Base-by-base conservation (phyloP, 2,888 invertebrate genomes). In the Drosophila bunnanda region DNA sequence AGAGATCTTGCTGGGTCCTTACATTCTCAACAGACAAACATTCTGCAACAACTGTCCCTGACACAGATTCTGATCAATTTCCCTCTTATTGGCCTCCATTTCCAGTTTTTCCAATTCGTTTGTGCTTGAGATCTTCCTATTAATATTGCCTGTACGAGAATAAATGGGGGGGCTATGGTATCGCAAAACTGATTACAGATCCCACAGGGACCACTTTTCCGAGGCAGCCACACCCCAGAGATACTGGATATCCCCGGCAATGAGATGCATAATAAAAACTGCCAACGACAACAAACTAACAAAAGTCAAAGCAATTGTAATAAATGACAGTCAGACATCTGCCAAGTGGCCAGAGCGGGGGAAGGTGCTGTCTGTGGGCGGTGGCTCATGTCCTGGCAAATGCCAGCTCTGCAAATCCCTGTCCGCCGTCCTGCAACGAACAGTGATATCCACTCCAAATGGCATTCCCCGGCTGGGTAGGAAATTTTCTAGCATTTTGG, bases 311-410 rank as follows among this genome's bases (percentile, higher is more conserved):
- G 84, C 88, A 88, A 91, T 91, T 91, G 88, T 91, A 91, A 91
- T 91, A 91, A 91, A 91, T 91, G 91, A 91, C 90, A 90, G 89
- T 89, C 89, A 89, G 88, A 89, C 91, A 90, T 88, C 88, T 87
- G 79, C 75, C 78, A 78, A 78, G 67, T 77, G 67, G 69, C 69
- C 58, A 32, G n/a, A 28, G 50, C 46, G 60, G 32, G 50, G 44
- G 50, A 10, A 41, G 39, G 58, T 43, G 54, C n/a, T n/a, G 32
- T 38, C 41, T 69, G 67, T 74, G 43, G 44, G 13, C 22, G 12
- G 12, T 12, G n/a, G 30, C 8, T 32, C 50, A 15, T 52, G 74
- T 65, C 68, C 74, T 76, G 76, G 80, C 75, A 82, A 86, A 83
- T 86, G 88, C 88, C 84, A 86, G 79, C 86, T 74, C 73, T 62